Evolutionary conservation across 2,113 vertebrate species (phyloP).

Genomic region (Saccopteryx bilineata): DNA sequence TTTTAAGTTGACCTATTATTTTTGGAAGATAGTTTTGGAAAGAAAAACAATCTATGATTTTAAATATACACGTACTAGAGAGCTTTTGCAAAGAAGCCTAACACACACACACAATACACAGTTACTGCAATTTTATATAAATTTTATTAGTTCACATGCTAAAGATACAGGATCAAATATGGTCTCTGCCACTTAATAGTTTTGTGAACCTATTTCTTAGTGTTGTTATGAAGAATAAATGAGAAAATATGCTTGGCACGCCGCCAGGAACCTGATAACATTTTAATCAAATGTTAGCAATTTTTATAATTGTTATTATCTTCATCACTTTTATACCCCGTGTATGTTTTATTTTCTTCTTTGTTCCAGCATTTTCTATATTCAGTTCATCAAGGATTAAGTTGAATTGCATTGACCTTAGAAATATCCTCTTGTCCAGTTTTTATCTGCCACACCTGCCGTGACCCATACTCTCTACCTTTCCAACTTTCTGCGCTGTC

Average conservation of each 20-base stretch:
- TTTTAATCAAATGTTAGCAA: background rate
- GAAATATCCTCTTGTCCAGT: background rate
- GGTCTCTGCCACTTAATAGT: background rate
- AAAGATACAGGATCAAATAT: background rate
- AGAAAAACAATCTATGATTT: background rate
- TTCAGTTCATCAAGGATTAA: background rate
- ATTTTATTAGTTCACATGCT: background rate
- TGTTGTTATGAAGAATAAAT: background rate
- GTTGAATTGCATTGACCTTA: background rate
- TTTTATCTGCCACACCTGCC: background rate
- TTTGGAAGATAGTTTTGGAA: slow-evolving; percentile 29
- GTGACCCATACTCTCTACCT: background rate
- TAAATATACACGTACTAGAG: background rate
- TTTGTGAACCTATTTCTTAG: background rate
- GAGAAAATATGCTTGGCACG: background rate
- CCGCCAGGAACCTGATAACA: background rate
- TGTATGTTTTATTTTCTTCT: slow-evolving; percentile 17
- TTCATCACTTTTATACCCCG: background rate
- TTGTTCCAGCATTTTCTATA: background rate
- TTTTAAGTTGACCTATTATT: slow-evolving; percentile 39
- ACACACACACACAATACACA: background rate
- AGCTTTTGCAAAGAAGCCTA: background rate
- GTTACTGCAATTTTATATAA: slow-evolving; percentile 1
- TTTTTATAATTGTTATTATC: background rate
- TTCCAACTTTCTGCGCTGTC: background rate